Evolutionary conservation across 2,888 invertebrate species (phyloP), one percentile per base, ranked within the genome.

Genomic region (Muschampia plurimacula): DNA sequence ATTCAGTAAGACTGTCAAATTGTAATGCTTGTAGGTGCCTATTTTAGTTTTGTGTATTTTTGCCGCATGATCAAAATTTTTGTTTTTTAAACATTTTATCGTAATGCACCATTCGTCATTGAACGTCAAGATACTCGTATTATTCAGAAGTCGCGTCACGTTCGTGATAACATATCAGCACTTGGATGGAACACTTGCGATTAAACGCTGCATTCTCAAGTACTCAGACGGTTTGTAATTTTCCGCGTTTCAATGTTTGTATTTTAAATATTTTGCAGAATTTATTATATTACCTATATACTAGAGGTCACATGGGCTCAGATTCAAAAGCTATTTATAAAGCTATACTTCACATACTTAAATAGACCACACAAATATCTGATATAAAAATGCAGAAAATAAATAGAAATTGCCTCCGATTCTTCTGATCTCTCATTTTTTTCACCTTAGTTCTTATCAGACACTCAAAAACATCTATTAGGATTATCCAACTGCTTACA

Each of bases 91-190:
- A 32, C 22, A 13, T 60, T 71, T 57, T 55, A 62, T 62, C 52
- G 5, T 57, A 63, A 66, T 15, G 62, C 72, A 62, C 65, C 68
- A 71, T 76, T 77, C 74, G 73, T 74, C 74, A 76, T 74, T 74
- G 72, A 73, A 10, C 72, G 75, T 77, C 74, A 71, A 76, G 77
- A 79, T 80, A 65, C 41, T 49, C 28, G 46, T 64, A 81, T 77
- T 75, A 74, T 78, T 79, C 75, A 75, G 74, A 76, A 76, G 79
- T 77, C 72, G 71, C 76, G 76, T 77, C 77, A 77, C 64, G 73
- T 77, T 73, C 73, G 64, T 72, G 80, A 81, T 81, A 79, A 59
- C 73, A 65, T 81, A 81, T 81, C 81, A 76, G 68, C 74, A 75
- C 73, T 74, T 63, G 71, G 73, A 73, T 66, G 71, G 72, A 77